These are phyloP conservation scores for Agonopterix arenella DNA, from an alignment of 2,888 invertebrate species.

Conservation along the genomic window DNA sequence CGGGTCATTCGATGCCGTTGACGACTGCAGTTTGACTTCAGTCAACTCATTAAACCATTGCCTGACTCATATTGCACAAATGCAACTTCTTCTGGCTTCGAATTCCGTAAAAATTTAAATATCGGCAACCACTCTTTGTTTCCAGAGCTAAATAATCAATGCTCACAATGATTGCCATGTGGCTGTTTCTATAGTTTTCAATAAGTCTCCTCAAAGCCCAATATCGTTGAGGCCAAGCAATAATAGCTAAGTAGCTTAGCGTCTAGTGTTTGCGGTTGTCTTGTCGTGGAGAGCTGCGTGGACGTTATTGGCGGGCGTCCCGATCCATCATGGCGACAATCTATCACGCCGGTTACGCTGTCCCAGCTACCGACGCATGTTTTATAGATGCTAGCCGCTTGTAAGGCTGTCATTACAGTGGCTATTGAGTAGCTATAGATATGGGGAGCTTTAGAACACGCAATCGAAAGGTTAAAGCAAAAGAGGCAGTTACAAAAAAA, in stretches of 20 bases:
- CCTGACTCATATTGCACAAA: neutral
- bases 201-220: conserved; percentile 1
- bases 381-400: conserved; percentile 16
- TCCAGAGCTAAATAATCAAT: neutral
- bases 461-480: too few species aligned
- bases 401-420: neutral
- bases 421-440: neutral
- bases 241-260: conserved; percentile 24
- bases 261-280: conserved; percentile 44
- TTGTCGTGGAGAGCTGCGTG: conserved; percentile 10
- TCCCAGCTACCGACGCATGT: conserved; percentile 19
- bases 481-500: too few species aligned
- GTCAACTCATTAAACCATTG: neutral
- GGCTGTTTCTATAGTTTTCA: neutral
- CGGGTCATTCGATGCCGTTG: conserved; percentile 37
- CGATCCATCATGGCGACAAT: conserved; percentile 58
- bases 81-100: neutral
- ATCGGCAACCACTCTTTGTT: neutral
- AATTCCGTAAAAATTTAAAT: too few species aligned
- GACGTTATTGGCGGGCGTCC: conserved; percentile 30
- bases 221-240: conserved; percentile 16
- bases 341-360: conserved; percentile 39
- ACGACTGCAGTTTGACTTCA: conserved; percentile 16
- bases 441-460: too few species aligned
- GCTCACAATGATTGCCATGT: neutral